Base-by-base conservation (phyloP, 1,140 invertebrate genomes). In the Agrypnia vestita region DNA sequence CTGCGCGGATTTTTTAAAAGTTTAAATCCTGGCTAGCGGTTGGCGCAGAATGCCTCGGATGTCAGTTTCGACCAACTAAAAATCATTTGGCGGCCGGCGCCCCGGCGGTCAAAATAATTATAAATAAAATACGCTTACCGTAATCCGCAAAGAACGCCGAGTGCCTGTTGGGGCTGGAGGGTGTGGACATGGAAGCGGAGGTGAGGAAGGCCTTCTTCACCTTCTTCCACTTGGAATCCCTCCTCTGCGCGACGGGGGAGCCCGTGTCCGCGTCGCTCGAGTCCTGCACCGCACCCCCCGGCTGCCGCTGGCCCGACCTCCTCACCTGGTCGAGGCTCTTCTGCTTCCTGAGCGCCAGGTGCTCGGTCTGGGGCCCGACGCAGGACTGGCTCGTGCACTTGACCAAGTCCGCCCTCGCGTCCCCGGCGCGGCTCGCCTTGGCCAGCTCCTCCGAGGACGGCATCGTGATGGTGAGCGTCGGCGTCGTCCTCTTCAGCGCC, bases 151-250 rank as follows among this genome's bases (percentile, higher is more conserved):
- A 92, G 86, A 93, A 93, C 44, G 91, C 90, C 17, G 91, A 92
- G 78, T 91, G 89, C 81, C 91, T 88, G 67, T 89, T 92, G 0
- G 94, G 93, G 84, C 93, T 94, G 15, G 93, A 93, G 1, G 94
- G 93, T 6, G 92, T 92, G 3, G 93, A 94, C 1, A 90, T 89
- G 4, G 87, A 89, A 0, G 91, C 88, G 7, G 91, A 91, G 0
- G 92, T 92, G 12, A 94, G 87, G 84, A 95, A 94, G 8, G 93
- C 94, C 79, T 92, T 90, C 85, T 94, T 94, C 17, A 95, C 93
- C 85, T 93, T 93, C 61, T 90, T 92, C 94, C 94, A 95, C 85
- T 94, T 94, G 13, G 92, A 92, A 83, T 88, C 85, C 19, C 88
- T 85, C 25, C 87, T 84, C 46, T 85, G 85, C n/a, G 85, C 83